Evolutionary conservation across 2,797 vertebrate genomes (phyloP).

Genomic region (Microctenopoma lineatum): DNA sequence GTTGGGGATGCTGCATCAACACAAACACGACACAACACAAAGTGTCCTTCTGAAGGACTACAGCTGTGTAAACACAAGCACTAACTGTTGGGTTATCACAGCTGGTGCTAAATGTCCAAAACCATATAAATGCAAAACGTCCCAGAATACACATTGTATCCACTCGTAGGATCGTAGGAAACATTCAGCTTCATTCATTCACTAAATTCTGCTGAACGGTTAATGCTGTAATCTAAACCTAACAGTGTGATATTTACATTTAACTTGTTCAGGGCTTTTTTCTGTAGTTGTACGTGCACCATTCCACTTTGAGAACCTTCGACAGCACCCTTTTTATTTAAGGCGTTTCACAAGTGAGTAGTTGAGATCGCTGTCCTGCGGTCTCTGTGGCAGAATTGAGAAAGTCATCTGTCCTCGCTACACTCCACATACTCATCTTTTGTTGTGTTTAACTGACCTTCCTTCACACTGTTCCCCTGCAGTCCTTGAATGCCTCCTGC

Average conservation of each 20-base stretch:
- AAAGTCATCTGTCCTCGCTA: slow-evolving; percentile 15
- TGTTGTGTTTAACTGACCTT: slow-evolving; percentile 42
- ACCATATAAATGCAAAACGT: slow-evolving; percentile 11
- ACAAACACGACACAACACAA: not conserved
- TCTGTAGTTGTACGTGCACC: not conserved
- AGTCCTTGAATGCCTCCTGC: slow-evolving; percentile 30
- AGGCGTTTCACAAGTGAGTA: not conserved
- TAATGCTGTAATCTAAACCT: not conserved
- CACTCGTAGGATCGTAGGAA: not conserved
- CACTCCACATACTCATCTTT: slow-evolving; percentile 22
- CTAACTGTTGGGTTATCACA: slow-evolving; percentile 42
- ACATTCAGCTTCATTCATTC: not conserved
- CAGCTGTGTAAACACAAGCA: slow-evolving; percentile 62
- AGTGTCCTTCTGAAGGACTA: not conserved
- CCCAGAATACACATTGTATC: not conserved
- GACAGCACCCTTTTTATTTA: not conserved
- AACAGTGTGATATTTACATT: not conserved
- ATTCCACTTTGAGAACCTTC: not conserved
- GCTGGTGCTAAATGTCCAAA: slow-evolving; percentile 38
- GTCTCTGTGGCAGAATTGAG: slow-evolving; percentile 12
- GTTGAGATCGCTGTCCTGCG: not conserved
- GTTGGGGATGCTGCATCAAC: too few relatives aligned
- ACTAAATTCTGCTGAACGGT: not conserved
- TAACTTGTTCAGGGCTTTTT: not conserved
- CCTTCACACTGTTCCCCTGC: slow-evolving; percentile 40